phyloP scores from a whole-genome alignment of 2,888 invertebrate species.

The Allygus modestus region DNA sequence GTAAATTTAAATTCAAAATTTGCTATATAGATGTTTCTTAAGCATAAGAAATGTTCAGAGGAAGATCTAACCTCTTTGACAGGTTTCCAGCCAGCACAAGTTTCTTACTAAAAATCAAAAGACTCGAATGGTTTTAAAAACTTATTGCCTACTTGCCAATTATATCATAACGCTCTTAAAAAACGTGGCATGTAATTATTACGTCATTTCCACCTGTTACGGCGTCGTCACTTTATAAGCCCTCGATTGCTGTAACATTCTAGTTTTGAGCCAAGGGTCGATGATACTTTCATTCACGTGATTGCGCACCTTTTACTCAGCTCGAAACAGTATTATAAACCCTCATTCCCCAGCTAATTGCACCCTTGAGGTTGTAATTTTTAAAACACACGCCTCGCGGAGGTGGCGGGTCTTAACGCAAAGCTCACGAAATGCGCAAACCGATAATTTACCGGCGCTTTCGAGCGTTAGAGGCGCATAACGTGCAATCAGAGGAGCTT shows the following conservation, averaged over 20 bases:
- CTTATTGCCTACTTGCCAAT: no score
- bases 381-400: conserved; percentile 46
- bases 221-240: no score
- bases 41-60: no score
- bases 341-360: not conserved
- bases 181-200: no score
- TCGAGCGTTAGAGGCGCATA: conserved; percentile 23
- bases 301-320: not conserved
- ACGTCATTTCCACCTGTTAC: no score
- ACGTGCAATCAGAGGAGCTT: conserved; percentile 42
- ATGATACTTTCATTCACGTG: not conserved
- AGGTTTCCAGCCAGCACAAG: no score
- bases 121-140: no score
- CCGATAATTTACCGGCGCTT: conserved; percentile 44
- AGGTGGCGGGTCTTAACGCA: conserved; percentile 1
- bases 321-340: not conserved
- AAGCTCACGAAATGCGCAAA: conserved; percentile 57
- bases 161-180: no score
- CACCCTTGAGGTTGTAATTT: conserved; percentile 37
- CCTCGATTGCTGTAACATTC: not conserved
- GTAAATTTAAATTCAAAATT: no score
- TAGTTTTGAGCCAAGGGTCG: not conserved
- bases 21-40: no score
- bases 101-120: no score
- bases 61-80: no score